These are phyloP conservation scores for Sinohyriopsis cumingii DNA, from an alignment of 2,888 invertebrate species.

Conservation along the genomic window DNA sequence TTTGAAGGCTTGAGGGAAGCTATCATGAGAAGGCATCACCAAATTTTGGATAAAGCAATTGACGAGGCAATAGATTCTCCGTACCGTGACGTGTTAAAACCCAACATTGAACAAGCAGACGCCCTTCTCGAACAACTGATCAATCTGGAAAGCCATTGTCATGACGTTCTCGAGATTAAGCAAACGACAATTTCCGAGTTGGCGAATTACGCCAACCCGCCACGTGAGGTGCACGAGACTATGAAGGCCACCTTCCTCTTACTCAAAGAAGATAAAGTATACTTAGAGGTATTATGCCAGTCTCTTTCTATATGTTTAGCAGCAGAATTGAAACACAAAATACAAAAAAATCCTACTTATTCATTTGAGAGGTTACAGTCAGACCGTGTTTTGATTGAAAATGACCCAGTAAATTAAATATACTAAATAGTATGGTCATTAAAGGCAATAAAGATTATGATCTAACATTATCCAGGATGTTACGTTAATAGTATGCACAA, in stretches of 20 bases:
- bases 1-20: slow-evolving; percentile 34
- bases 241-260: slow-evolving; percentile 48
- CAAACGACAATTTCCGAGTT: slow-evolving; percentile 45
- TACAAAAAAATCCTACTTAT: too few species aligned
- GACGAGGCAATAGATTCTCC: slow-evolving; percentile 33
- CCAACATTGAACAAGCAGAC: slow-evolving; percentile 34
- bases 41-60: slow-evolving; percentile 27
- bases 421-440: too few species aligned
- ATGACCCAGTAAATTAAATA: too few species aligned
- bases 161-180: slow-evolving; percentile 44
- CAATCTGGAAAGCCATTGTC: slow-evolving; percentile 39
- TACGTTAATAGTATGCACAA: too few species aligned
- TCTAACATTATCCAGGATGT: too few species aligned
- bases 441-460: too few species aligned
- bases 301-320: background rate
- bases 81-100: slow-evolving; percentile 32
- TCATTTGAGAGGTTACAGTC: too few species aligned
- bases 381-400: too few species aligned
- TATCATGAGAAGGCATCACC: slow-evolving; percentile 31
- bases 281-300: slow-evolving; percentile 24
- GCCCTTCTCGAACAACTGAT: slow-evolving; percentile 30
- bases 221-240: slow-evolving; percentile 35
- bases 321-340: too few species aligned
- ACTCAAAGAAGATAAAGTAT: slow-evolving; percentile 35
- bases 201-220: slow-evolving; percentile 37